Evolutionary conservation across 1,140 invertebrate genomes (phyloP), one percentile per base, ranked within the genome.

Genomic region (Drosophila neocordata): DNA sequence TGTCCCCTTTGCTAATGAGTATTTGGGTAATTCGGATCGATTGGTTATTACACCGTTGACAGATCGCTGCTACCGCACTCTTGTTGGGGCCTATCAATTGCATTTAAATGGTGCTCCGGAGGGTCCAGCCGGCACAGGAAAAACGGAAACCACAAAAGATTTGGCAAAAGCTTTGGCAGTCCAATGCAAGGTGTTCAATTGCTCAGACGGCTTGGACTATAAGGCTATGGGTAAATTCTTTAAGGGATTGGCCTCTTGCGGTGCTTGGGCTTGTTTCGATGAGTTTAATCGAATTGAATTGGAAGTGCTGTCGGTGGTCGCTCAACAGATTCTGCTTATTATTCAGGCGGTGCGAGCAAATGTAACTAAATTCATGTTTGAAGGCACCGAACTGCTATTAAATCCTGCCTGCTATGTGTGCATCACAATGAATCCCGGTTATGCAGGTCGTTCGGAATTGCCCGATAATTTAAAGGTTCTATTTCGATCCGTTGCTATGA

Each of bases 201-300:
- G 97, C 81, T 98, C 97, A 0, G 97, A 98, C 87, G 96, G 97
- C n/a, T 92, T 98, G 51, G 97, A 98, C 91, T 98, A 97, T 90
- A 97, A 97, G 85, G 96, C 97, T 31, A 96, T 99, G 95, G 97
- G 97, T 22, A 98, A 98, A 92, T 97, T 96, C 92, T 97, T 97
- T 80, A 96, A 96, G 92, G 97, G 97, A 18, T 90, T 98, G 2
- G 96, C 97, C 6, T 95, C 96, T 4, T 96, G 93, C 13, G 98
- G 97, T 0, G 97, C 97, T 0, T 98, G 97, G 97, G 96, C 96
- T 0, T 98, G 97, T 90, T 98, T 99, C 83, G 97, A 99, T 83
- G 97, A 98, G 92, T 98, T 99, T 89, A 98, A 98, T 90, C 93
- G 96, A n/a, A 98, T 99, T 72, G 97, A 98, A 73, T 93, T 98